Base-by-base conservation (phyloP, 2,888 invertebrate genomes). In the Drosophila picticornis region DNA sequence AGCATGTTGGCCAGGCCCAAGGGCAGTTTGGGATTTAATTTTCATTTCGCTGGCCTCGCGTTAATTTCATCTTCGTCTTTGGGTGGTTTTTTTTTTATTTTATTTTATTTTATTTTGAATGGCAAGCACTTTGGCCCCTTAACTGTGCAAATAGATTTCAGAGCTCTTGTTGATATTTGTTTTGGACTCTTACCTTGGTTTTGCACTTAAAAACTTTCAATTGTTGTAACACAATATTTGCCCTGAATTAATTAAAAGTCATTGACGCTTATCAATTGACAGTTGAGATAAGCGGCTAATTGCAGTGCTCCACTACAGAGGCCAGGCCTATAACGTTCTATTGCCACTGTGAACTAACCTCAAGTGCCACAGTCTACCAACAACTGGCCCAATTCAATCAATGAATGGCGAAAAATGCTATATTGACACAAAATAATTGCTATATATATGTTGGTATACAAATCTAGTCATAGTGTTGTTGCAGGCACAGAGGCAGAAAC, bases 1-100 rank as follows among this genome's bases (percentile, higher is more conserved):
- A 25, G 51, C 40, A 43, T 48, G 25, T 46, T 25, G 25, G 46
- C 34, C 38, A 38, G 52, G 83, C 79, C 77, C 77, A 66, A 75
- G 80, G 79, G 80, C 82, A 72, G 87, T 86, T 88, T 90, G 90
- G 77, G 88, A 88, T 90, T 90, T 86, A 77, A 88, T 87, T 90
- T 87, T 86, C 86, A 85, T 90, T 86, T 84, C 66, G 66, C 68
- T 75, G 59, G 58, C 60, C 31, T 62, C 43, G 75, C 80, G 83
- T 85, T 88, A 85, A 86, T 88, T 88, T 83, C 77, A 85, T 78
- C 83, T 85, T 72, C 72, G 70, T 75, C 70, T 81, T 81, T 38
- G 59, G 66, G 51, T 31, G n/a, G 6, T 2, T 52, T 13, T 48
- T n/a, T 43, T 43, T 50, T 43, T 36, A 11, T 66, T 43, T 52